Evolutionary conservation across 1,140 invertebrate genomes (phyloP).

Genomic region (Apis cerana): DNA sequence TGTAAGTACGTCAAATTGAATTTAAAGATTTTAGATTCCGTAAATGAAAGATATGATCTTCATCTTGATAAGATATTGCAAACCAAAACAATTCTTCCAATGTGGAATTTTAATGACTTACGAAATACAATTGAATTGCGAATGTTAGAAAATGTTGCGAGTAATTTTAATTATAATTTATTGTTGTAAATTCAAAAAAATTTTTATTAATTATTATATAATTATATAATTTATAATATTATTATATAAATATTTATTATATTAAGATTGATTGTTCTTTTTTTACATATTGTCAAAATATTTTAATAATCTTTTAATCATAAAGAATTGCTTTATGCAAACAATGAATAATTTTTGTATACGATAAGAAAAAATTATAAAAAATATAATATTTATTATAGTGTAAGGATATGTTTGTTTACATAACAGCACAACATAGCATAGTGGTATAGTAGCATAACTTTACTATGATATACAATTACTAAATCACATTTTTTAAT

Average conservation of each 20-base stretch:
- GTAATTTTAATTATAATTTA: constrained; percentile 3
- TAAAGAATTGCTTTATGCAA: neutral
- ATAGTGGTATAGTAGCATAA: too few relatives aligned
- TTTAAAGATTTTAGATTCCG: constrained; percentile 9
- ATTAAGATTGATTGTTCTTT: too few relatives aligned
- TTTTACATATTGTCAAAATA: neutral
- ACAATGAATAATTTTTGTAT: neutral
- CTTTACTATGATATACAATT: neutral
- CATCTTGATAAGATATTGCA: neutral
- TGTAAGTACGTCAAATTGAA: neutral
- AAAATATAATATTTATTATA: neutral
- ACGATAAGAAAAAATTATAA: neutral
- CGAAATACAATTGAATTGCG: neutral
- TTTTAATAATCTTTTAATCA: neutral
- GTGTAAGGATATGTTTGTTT: constrained; percentile 22
- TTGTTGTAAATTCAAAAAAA: neutral
- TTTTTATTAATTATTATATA: too few relatives aligned
- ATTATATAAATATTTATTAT: too few relatives aligned
- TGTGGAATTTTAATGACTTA: neutral
- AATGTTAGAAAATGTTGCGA: neutral
- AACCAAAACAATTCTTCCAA: neutral
- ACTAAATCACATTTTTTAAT: neutral
- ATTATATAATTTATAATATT: too few relatives aligned
- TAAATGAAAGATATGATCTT: constrained; percentile 15
- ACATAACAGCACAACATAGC: constrained; percentile 13